phyloP scores from a whole-genome alignment of 2,888 invertebrate species.

The Camptogramma bilineatum region DNA sequence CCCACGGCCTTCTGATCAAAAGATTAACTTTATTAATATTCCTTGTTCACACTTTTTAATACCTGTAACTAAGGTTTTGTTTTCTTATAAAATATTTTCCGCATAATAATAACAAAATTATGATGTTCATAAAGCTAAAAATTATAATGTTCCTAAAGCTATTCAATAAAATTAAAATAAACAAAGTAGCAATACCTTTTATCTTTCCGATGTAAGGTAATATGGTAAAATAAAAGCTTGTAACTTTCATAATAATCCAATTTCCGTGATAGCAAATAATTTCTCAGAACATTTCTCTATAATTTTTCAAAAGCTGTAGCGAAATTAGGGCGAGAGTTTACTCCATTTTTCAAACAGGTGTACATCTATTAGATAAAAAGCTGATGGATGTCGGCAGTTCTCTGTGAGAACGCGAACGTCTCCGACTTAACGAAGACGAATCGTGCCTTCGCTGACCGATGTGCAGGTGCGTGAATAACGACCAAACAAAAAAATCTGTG shows the following conservation, averaged over 20 bases:
- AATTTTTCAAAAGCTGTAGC: conserved; percentile 47
- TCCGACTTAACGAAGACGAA: conserved; percentile 70
- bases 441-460: conserved; percentile 63
- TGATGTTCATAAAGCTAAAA: no score
- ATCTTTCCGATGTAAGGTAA: conserved; percentile 1
- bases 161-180: background rate
- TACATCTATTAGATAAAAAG: conserved; percentile 55
- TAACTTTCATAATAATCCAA: conserved; percentile 20
- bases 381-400: conserved; percentile 68
- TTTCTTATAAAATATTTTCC: no score
- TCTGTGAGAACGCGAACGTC: conserved; percentile 54
- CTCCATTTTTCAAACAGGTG: conserved; percentile 59
- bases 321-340: conserved; percentile 50
- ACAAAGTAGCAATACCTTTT: background rate
- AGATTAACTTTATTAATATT: no score
- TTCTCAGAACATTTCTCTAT: conserved; percentile 45
- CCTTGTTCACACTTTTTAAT: no score
- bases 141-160: no score
- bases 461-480: conserved; percentile 53
- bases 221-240: conserved; percentile 15
- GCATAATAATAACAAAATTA: no score
- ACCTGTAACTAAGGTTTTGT: no score
- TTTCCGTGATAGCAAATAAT: conserved; percentile 23
- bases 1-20: no score
- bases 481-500: conserved; percentile 40